Evolutionary conservation across 2,797 vertebrate genomes (phyloP).

Genomic region (Premnoplex brunnescens): DNA sequence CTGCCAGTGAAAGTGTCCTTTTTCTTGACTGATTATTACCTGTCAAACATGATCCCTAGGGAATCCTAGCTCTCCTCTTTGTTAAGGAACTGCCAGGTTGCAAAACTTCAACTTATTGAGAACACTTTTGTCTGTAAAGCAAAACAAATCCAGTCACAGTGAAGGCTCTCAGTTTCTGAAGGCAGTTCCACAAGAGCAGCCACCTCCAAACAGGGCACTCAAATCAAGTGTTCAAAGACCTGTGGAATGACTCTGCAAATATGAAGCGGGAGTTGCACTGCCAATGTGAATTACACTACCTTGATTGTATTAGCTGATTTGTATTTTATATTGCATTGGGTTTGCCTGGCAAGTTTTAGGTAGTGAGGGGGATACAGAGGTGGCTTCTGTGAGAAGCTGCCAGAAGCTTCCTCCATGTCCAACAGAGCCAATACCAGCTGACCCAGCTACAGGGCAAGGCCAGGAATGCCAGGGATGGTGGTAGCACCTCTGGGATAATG

Average conservation of each 20-base stretch:
- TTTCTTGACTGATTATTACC: not conserved
- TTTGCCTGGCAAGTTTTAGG: not conserved
- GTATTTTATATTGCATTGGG: not conserved
- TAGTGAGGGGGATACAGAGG: not conserved
- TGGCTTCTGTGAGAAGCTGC: not conserved
- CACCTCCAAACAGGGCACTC: not conserved
- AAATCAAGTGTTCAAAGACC: not conserved
- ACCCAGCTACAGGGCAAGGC: not conserved
- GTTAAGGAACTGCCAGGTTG: not conserved
- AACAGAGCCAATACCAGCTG: not conserved
- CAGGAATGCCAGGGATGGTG: not conserved
- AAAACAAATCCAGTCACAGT: not conserved
- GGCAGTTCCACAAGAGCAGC: not conserved
- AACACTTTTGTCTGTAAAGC: not conserved
- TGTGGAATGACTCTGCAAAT: not conserved
- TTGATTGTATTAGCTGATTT: not conserved
- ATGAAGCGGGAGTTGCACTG: not conserved
- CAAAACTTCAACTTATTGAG: not conserved
- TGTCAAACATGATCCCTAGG: not conserved
- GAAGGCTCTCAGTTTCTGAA: not conserved
- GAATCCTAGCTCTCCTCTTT: not conserved
- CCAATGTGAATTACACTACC: not conserved
- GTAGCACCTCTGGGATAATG: rapidly evolving
- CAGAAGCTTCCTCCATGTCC: not conserved
- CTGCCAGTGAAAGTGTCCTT: not conserved